Conservation (phyloP, 1,140 invertebrate species). For the Drosophila pectinifera region DNA sequence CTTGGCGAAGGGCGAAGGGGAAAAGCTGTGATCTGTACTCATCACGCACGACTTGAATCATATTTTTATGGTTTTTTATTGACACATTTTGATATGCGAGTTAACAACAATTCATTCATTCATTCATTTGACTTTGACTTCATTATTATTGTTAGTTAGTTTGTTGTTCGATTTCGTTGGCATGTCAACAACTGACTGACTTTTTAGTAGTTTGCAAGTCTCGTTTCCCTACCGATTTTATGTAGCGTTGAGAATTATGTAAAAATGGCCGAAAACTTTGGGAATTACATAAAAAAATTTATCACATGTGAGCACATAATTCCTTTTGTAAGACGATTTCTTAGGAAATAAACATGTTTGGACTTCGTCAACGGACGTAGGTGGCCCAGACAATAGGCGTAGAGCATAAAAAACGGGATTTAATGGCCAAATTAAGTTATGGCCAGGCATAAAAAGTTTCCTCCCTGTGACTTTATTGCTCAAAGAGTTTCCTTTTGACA, state of each 20-base stretch:
- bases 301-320: constrained; percentile 54
- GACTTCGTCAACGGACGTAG: constrained; percentile 30
- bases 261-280: constrained; percentile 49
- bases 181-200: constrained; percentile 36
- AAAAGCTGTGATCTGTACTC: constrained; percentile 37
- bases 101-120: constrained; percentile 77
- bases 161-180: constrained; percentile 37
- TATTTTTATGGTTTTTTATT: constrained; percentile 81
- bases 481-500: constrained; percentile 19
- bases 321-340: constrained; percentile 40
- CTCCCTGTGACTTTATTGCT: background rate
- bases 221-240: constrained; percentile 28
- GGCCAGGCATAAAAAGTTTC: constrained; percentile 31
- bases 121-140: constrained; percentile 56
- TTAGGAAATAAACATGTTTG: constrained; percentile 40
- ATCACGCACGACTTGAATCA: constrained; percentile 71
- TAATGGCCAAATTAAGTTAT: constrained; percentile 37
- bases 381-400: constrained; percentile 35
- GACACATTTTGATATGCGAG: constrained; percentile 67
- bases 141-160: constrained; percentile 45
- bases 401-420: constrained; percentile 44
- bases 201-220: constrained; percentile 55
- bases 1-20: constrained; percentile 9
- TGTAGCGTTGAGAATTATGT: constrained; percentile 56
- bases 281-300: constrained; percentile 58